Evolutionary conservation across 2,797 vertebrate genomes (phyloP), one percentile per base, ranked within the genome.

Genomic region (Pangasius macronema): DNA sequence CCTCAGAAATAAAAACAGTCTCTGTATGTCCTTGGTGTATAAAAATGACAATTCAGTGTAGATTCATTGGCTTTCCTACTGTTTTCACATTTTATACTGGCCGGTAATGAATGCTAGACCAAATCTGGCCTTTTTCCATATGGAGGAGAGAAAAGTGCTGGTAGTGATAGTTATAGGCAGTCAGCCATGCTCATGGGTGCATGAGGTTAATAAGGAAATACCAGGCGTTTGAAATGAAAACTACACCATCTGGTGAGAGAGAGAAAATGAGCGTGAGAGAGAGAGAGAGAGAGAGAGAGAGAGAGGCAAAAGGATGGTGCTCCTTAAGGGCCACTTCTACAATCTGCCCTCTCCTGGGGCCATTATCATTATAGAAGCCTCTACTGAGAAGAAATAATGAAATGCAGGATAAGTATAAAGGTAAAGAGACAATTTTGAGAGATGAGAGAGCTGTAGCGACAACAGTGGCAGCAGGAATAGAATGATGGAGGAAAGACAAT

Each of bases 151-250:
- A 36, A 8, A 76, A 39, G n/a, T 33, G 55, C 68, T 36, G 20
- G 83, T 87, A 84, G 57, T 75, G 82, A 90, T 87, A 30, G 83
- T 84, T 42, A 88, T 88, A 46, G 87, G 76, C 24, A 65, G 13
- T 65, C 80, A 61, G 36, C 33, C 77, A 49, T 46, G 83, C 70
- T 87, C 87, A 88, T 86, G 88, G 24, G 63, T 33, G 39, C 73
- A 79, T n/a, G 16, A 91, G 93, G 92, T 93, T 94, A 94, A 94
- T 94, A 91, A 91, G 85, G 92, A 89, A 93, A 92, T 94, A 92
- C 89, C 24, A 87, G 89, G 88, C 91, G 82, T 90, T 89, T 91
- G 90, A 91, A 90, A 88, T 86, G 91, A 91, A 90, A 90, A 85
- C 88, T 85, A 93, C 93, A 94, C 92, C 92, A 94, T 92, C 92